Conservation (phyloP, 2,797 vertebrate genomes). For the Molossus molossus region DNA sequence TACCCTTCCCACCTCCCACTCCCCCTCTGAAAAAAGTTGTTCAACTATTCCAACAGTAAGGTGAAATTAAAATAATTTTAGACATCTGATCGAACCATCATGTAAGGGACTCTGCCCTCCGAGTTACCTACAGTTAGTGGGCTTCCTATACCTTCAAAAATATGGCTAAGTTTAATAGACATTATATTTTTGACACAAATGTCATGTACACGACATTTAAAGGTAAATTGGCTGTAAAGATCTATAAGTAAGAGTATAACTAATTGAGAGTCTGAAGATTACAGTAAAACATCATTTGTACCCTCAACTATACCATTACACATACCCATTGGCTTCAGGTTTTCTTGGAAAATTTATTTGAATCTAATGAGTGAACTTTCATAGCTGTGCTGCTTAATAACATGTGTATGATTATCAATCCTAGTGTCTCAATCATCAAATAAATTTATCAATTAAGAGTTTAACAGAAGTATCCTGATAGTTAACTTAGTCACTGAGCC, state of each 20-base stretch:
- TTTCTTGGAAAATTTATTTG: constrained; percentile 41
- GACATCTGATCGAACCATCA: neutral
- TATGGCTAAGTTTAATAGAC: neutral
- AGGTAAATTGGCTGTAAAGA: neutral
- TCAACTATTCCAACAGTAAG: constrained; percentile 11
- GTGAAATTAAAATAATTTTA: constrained; percentile 44
- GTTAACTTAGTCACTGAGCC: neutral
- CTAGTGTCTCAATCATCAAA: constrained; percentile 10
- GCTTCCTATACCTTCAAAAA: constrained; percentile 43
- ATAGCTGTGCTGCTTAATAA: neutral
- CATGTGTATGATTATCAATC: neutral
- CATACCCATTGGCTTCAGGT: neutral
- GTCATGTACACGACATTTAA: neutral
- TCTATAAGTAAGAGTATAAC: neutral
- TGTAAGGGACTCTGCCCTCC: neutral
- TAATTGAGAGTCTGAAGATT: neutral
- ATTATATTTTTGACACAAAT: constrained; percentile 29
- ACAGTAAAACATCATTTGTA: neutral
- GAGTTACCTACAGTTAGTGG: neutral
- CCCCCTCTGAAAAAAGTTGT: neutral
- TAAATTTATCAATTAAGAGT: neutral
- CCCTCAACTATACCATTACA: neutral
- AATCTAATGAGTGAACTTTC: neutral
- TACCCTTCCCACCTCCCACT: neutral
- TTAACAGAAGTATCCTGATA: constrained; percentile 36